phyloP scores from a whole-genome alignment of 2,113 vertebrate species.

The Dryoscopus gambensis region DNA sequence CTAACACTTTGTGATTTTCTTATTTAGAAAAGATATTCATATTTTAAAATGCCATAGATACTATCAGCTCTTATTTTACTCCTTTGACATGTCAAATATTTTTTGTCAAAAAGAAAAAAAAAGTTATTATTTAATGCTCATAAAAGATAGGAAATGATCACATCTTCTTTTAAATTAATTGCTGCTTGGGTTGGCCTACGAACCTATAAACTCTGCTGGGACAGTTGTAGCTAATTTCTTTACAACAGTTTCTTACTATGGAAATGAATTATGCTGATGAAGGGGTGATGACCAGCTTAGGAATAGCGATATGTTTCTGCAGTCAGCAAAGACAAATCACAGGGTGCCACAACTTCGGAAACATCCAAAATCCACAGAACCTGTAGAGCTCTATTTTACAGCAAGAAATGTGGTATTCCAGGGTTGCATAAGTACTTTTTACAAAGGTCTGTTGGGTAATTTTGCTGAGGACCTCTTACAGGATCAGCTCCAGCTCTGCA shows the following conservation, averaged over 20 bases:
- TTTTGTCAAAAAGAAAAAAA: background rate
- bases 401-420: background rate
- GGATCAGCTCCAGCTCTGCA: background rate
- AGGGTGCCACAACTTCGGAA: background rate
- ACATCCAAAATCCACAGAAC: background rate
- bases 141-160: conserved; percentile 65
- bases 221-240: conserved; percentile 37
- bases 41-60: conserved; percentile 5
- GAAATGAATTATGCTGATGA: conserved; percentile 27
- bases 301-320: background rate
- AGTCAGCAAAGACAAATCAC: conserved; percentile 30
- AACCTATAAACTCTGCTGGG: conserved; percentile 50
- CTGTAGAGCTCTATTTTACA: background rate
- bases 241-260: background rate
- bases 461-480: background rate
- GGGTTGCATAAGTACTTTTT: background rate
- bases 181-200: conserved; percentile 40
- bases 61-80: background rate
- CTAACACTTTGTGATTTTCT: conserved; percentile 38
- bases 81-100: background rate
- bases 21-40: conserved; percentile 40
- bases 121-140: conserved; percentile 35
- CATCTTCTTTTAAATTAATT: conserved; percentile 63
- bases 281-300: conserved; percentile 35
- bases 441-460: background rate